Conservation (phyloP, 2,797 vertebrate species). For the Uromys caudimaculatus region DNA sequence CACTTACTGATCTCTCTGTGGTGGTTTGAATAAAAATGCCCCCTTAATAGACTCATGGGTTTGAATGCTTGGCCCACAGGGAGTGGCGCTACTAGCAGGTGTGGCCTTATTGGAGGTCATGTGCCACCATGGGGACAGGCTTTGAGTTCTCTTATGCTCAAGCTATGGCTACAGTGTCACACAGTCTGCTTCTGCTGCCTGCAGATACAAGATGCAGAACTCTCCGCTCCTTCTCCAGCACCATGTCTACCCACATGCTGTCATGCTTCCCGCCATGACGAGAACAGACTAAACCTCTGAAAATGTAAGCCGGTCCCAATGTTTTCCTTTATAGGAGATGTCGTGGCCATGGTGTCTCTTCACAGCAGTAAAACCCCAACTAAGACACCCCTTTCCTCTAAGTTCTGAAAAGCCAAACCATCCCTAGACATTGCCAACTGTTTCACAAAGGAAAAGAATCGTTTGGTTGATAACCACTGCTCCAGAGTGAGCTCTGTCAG, state of each 20-base stretch:
- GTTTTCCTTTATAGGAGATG: neutral
- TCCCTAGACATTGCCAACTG: neutral
- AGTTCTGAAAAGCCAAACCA: neutral
- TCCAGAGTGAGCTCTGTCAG: neutral
- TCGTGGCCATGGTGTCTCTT: neutral
- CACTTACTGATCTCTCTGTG: neutral
- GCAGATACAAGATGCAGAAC: neutral
- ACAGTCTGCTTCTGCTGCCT: neutral
- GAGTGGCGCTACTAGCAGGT: neutral
- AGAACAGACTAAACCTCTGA: neutral
- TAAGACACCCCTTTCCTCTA: neutral
- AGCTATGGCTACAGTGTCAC: neutral
- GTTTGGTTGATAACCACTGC: neutral
- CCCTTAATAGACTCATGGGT: neutral
- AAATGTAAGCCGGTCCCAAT: neutral
- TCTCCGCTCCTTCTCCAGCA: neutral
- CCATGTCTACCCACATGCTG: neutral
- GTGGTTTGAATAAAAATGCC: neutral
- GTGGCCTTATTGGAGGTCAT: neutral
- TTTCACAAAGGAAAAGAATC: neutral
- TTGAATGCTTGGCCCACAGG: neutral
- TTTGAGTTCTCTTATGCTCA: neutral
- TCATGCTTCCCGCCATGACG: neutral
- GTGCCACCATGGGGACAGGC: neutral
- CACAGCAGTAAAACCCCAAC: neutral